Evolutionary conservation across 2,797 vertebrate species (phyloP).

Genomic region (Sciaenops ocellatus): DNA sequence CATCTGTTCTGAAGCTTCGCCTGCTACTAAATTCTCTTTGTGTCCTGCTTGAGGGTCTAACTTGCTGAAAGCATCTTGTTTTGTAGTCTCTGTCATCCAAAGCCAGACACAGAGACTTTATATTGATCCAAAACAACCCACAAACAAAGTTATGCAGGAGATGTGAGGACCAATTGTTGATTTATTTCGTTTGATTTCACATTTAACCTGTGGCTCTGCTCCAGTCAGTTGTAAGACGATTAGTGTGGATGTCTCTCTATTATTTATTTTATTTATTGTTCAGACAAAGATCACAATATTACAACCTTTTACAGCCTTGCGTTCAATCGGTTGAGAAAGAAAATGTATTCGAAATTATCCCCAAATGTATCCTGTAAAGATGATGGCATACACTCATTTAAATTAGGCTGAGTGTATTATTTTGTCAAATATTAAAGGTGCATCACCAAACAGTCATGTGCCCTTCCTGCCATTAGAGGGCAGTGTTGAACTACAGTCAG

Average conservation of each 20-base stretch:
- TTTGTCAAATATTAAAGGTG: not conserved
- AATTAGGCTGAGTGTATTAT: not conserved
- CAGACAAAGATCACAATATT: not conserved
- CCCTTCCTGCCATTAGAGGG: slow-evolving; percentile 52
- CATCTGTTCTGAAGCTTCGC: not conserved
- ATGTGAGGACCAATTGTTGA: not conserved
- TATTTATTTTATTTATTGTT: not conserved
- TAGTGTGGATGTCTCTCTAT: not conserved
- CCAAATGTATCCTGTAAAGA: not conserved
- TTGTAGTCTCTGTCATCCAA: slow-evolving; percentile 18
- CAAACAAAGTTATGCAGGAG: slow-evolving; percentile 1
- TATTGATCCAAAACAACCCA: not conserved
- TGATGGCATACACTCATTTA: not conserved
- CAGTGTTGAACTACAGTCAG: slow-evolving; percentile 38
- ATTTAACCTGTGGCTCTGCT: not conserved
- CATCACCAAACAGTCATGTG: not conserved
- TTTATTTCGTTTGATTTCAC: not conserved
- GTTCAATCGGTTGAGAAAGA: not conserved
- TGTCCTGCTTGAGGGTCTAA: slow-evolving; percentile 11
- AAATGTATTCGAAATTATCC: not conserved
- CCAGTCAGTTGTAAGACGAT: not conserved
- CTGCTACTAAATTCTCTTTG: slow-evolving; percentile 31
- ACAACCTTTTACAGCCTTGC: not conserved
- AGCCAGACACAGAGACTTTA: slow-evolving; percentile 18
- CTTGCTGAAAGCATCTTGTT: slow-evolving; percentile 1